Evolutionary conservation across 2,888 invertebrate species (phyloP), one percentile per base, ranked within the genome.

Genomic region (Theretra japonica): DNA sequence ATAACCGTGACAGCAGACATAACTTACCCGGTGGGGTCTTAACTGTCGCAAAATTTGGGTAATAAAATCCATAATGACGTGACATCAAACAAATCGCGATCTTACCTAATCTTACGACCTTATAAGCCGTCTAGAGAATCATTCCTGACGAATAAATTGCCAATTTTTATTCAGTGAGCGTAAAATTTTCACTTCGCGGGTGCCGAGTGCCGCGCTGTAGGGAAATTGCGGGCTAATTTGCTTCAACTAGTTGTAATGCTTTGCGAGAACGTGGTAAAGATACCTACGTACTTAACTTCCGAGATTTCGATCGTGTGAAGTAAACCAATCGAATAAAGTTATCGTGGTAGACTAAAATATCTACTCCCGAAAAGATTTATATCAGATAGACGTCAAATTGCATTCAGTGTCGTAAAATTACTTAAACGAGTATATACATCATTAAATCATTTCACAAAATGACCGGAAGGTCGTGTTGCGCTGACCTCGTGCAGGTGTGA

Each of bases 1-100:
- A 79, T 75, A 80, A 76, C 71, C 74, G 71, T 57, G 68, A 70
- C 74, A 72, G 73, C 70, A 71, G 77, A 75, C 76, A 83, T 79
- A 82, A 82, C 79, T 82, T 75, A 79, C 76, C 71, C 77, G 77
- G 75, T 73, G 65, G 71, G 71, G 76, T 73, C 79, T 77, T 77
- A 77, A 79, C 77, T 76, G 74, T 76, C 74, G 71, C 73, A 70
- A 75, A 79, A 80, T 79, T 80, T 75, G 60, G 70, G 78, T 82
- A 80, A 83, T 84, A 83, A 84, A 84, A 83, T 80, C 74, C 78
- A 76, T 80, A 83, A 84, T 80, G 82, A 75, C 76, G 72, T 78
- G 77, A 77, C 81, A 83, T 83, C 79, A 83, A 81, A 83, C 80
- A 84, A 84, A 84, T 84, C 80, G 77, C 77, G 72, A 78, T 76